Conservation (phyloP, 2,113 vertebrate species). For the Odocoileus hemionus region DNA sequence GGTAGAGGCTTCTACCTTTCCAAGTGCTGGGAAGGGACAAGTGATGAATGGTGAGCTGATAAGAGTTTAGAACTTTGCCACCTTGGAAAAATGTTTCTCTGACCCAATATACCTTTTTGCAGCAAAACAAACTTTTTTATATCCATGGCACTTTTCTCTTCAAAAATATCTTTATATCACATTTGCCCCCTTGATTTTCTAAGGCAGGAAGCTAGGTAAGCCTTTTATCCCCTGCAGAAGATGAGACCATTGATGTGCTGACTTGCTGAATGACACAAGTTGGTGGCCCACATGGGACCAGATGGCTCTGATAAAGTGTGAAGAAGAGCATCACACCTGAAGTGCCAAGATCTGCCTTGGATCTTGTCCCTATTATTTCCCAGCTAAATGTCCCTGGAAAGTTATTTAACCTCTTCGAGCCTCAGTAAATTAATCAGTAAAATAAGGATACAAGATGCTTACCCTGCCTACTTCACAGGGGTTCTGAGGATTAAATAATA, state of each 20-base stretch:
- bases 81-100: background rate
- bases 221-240: background rate
- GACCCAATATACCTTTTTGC: background rate
- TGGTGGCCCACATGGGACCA: background rate
- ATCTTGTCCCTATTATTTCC: background rate
- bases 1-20: background rate
- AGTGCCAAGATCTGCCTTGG: background rate
- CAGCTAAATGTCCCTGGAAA: background rate
- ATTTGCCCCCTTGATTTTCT: background rate
- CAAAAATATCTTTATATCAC: background rate
- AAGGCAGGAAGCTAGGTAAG: background rate
- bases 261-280: background rate
- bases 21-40: background rate
- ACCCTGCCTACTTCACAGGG: background rate
- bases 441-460: slow-evolving; percentile 1
- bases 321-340: background rate
- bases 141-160: background rate
- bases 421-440: slow-evolving; percentile 1
- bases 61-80: background rate
- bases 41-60: background rate
- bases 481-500: background rate
- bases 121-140: slow-evolving; percentile 17
- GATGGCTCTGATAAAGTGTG: background rate
- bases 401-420: slow-evolving; percentile 2
- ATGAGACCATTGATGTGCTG: background rate